These are phyloP conservation scores for Callaeas wilsoni DNA, from an alignment of 2,113 vertebrate species.

Conservation along the genomic window DNA sequence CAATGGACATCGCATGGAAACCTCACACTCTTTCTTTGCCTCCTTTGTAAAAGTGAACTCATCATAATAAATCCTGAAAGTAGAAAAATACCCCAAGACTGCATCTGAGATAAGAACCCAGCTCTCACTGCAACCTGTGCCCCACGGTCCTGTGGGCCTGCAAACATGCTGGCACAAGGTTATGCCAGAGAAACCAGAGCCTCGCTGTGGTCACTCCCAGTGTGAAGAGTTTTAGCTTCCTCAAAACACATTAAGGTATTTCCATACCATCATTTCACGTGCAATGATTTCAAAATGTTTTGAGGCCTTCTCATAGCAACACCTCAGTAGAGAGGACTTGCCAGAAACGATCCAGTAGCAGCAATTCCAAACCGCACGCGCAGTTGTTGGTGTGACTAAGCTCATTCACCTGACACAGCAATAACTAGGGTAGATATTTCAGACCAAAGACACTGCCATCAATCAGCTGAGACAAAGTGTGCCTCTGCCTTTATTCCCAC, in stretches of 20 bases:
- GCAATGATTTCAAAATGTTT: not conserved
- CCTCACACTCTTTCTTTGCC: not conserved
- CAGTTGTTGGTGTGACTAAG: not conserved
- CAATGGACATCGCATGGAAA: rapidly evolving
- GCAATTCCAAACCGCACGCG: not conserved
- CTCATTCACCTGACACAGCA: not conserved
- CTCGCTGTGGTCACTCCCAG: not conserved
- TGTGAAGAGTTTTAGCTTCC: not conserved
- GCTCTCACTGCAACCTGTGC: not conserved
- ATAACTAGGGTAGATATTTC: not conserved
- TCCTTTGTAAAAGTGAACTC: not conserved
- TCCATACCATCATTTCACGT: not conserved
- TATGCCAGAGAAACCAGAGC: not conserved
- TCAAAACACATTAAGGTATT: not conserved
- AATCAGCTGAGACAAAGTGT: not conserved
- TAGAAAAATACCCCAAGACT: not conserved
- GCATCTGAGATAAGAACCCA: not conserved
- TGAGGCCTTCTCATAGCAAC: not conserved
- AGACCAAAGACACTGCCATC: not conserved
- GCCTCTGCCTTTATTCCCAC: not conserved
- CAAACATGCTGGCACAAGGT: not conserved
- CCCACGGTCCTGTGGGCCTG: not conserved
- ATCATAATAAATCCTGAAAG: not conserved
- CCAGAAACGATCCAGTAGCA: not conserved
- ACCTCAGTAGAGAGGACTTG: not conserved